phyloP scores from a whole-genome alignment of 2,113 vertebrate genomes.

The Plectropomus leopardus region DNA sequence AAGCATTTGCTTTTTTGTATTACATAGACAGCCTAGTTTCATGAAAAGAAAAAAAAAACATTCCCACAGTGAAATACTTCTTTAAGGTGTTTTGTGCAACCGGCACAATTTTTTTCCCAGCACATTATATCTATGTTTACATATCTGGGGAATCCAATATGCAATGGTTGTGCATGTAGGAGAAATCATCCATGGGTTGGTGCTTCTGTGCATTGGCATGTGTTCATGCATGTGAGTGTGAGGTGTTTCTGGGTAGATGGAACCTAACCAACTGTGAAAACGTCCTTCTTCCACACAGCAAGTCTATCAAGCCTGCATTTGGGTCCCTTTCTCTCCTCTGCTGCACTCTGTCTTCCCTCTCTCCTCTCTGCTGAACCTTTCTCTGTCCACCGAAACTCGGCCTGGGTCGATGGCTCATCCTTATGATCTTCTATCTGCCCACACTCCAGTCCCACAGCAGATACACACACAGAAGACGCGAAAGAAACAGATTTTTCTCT shows the following conservation, averaged over 20 bases:
- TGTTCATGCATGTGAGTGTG: slow-evolving; percentile 17
- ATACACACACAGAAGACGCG: slow-evolving; percentile 12
- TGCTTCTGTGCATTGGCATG: slow-evolving; percentile 9
- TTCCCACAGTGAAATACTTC: too few relatives aligned
- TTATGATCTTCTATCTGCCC: slow-evolving; percentile 44
- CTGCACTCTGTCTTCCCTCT: slow-evolving; percentile 3
- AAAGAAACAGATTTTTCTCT: slow-evolving; percentile 32
- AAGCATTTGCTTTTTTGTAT: too few relatives aligned
- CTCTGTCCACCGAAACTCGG: slow-evolving; percentile 32
- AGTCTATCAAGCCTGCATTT: slow-evolving; percentile 56
- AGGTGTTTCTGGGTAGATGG: slow-evolving; percentile 58
- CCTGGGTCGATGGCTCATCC: slow-evolving; percentile 48
- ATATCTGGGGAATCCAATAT: slow-evolving; percentile 2
- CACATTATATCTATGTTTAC: not conserved
- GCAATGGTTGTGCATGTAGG: not conserved
- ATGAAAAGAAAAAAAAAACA: too few relatives aligned
- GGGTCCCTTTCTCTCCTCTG: slow-evolving; percentile 46
- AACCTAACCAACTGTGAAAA: slow-evolving; percentile 60
- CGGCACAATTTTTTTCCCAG: too few relatives aligned
- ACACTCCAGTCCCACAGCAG: slow-evolving; percentile 28
- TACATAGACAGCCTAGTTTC: too few relatives aligned
- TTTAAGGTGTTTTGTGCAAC: too few relatives aligned
- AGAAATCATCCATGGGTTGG: slow-evolving; percentile 11
- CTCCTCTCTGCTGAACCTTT: slow-evolving; percentile 30
- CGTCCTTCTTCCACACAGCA: slow-evolving; percentile 43